Percentiles rank a stretch among this genome's conserved stretches.
These are phyloP conservation scores for Drosophila varians DNA, from an alignment of 1,140 invertebrate genomes.

Conservation along the genomic window DNA sequence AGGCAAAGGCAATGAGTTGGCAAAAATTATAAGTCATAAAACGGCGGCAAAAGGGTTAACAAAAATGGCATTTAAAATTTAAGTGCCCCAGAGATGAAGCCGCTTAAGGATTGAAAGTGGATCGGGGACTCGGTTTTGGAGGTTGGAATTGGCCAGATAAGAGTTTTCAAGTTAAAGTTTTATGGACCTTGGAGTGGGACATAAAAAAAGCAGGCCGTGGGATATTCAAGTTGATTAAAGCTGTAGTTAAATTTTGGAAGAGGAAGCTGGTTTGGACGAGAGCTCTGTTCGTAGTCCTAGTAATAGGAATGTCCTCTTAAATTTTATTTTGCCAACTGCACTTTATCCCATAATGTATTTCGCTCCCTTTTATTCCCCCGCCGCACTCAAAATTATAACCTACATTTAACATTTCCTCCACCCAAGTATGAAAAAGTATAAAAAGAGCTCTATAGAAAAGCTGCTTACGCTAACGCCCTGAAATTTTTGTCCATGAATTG, in stretches of 20 bases:
- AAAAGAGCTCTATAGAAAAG: constrained; percentile 34
- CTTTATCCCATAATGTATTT: constrained; percentile 9
- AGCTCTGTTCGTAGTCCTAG: too few relatives aligned
- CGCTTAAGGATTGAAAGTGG: constrained; percentile 26
- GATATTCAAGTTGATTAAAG: constrained; percentile 11
- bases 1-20: constrained; percentile 70
- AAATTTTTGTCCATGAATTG: constrained; percentile 69
- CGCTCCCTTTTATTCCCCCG: background rate
- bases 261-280: background rate
- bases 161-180: constrained; percentile 31
- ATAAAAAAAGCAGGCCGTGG: background rate
- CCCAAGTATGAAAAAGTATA: background rate
- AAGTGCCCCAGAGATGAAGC: constrained; percentile 58
- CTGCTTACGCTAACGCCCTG: constrained; percentile 60
- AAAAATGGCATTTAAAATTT: constrained; percentile 77
- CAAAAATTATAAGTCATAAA: constrained; percentile 80
- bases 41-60: constrained; percentile 46
- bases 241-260: background rate
- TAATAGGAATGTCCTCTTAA: background rate
- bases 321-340: constrained; percentile 30
- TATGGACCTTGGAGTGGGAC: constrained; percentile 17
- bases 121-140: background rate
- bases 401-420: constrained; percentile 66
- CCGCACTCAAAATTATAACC: constrained; percentile 64
- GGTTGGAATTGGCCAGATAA: constrained; percentile 23